Evolutionary conservation across 2,113 vertebrate species (phyloP).

Genomic region (Glareola pratincola): DNA sequence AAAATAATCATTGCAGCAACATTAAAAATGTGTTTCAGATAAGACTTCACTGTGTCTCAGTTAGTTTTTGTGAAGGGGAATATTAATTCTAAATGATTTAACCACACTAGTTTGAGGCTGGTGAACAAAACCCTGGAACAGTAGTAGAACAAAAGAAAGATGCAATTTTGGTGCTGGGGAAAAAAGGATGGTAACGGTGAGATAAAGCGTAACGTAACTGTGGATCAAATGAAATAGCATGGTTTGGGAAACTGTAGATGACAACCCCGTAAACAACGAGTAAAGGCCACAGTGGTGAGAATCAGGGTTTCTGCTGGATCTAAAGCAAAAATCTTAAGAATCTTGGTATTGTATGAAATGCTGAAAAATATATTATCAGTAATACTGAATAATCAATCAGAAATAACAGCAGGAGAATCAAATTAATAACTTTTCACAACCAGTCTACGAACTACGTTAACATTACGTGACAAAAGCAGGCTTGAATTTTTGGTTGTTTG

Average conservation of each 20-base stretch:
- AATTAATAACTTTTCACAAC: neutral
- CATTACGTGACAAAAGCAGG: neutral
- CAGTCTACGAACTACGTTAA: neutral
- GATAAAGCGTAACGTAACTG: neutral
- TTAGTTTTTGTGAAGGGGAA: neutral
- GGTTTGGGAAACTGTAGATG: neutral
- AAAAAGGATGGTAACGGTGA: neutral
- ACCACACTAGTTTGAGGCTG: neutral
- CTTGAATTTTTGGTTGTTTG: neutral
- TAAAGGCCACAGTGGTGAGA: constrained; percentile 46
- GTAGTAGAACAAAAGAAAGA: neutral
- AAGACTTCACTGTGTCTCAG: neutral
- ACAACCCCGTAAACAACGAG: neutral
- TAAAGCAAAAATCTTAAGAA: constrained; percentile 2
- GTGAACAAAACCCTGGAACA: neutral
- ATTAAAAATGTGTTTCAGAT: neutral
- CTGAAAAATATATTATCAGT: neutral
- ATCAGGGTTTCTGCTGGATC: constrained; percentile 9
- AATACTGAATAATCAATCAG: neutral
- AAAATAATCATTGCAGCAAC: neutral
- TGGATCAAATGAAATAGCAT: neutral
- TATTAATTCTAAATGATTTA: neutral
- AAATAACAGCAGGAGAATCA: neutral
- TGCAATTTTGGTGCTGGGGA: neutral
- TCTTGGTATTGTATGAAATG: neutral